Percentiles rank a stretch among this genome's conserved stretches.
phyloP scores from a whole-genome alignment of 2,888 invertebrate genomes.

The Acronicta psi region DNA sequence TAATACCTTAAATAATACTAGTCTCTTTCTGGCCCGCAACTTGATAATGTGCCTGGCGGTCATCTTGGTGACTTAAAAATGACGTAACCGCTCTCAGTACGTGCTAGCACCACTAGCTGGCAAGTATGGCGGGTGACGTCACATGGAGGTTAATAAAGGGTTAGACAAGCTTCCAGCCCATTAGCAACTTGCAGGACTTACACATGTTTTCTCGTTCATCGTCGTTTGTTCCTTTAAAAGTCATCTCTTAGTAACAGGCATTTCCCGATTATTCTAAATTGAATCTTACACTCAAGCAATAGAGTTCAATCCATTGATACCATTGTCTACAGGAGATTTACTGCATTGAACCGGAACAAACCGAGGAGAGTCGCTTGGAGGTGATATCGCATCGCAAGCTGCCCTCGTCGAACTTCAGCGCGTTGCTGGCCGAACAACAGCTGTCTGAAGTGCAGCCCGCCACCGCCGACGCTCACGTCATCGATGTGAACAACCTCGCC shows the following conservation, averaged over 20 bases:
- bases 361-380: slow-evolving; percentile 67
- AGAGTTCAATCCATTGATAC: background rate
- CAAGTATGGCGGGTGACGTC: too few species aligned
- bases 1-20: too few species aligned
- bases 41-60: too few species aligned
- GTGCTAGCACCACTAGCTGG: too few species aligned
- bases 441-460: slow-evolving; percentile 67
- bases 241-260: background rate
- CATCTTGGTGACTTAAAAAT: too few species aligned
- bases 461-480: slow-evolving; percentile 39
- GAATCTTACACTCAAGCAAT: background rate
- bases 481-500: slow-evolving; percentile 56
- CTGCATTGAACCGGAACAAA: slow-evolving; percentile 75
- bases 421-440: slow-evolving; percentile 77
- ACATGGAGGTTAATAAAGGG: too few species aligned
- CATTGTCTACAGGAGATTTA: slow-evolving; percentile 78
- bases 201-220: too few species aligned
- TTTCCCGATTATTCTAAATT: background rate
- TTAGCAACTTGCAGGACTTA: too few species aligned
- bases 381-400: slow-evolving; percentile 72
- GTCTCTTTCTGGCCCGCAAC: too few species aligned
- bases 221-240: too few species aligned
- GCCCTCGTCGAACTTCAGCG: slow-evolving; percentile 77
- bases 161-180: too few species aligned
- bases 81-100: too few species aligned